Evolutionary conservation across 2,113 vertebrate genomes (phyloP).

Genomic region (Chionodraco myersi): DNA sequence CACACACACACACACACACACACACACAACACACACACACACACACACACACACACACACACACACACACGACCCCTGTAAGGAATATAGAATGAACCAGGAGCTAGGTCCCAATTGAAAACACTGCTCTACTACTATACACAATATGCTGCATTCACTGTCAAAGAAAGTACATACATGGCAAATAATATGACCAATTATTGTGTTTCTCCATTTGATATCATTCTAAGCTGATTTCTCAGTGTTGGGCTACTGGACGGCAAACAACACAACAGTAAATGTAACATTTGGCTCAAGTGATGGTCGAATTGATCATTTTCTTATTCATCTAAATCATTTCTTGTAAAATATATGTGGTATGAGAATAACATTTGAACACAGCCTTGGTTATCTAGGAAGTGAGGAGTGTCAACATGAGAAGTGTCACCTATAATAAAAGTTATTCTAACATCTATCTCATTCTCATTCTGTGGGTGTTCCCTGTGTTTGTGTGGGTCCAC

Average conservation of each 20-base stretch:
- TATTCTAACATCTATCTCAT: background rate
- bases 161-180: too few species aligned
- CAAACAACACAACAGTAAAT: background rate
- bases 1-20: too few species aligned
- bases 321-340: background rate
- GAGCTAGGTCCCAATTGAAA: too few species aligned
- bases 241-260: too few species aligned
- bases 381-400: background rate
- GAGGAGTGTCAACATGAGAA: background rate
- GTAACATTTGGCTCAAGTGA: background rate
- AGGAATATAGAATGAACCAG: too few species aligned
- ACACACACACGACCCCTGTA: too few species aligned
- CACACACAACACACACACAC: too few species aligned
- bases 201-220: background rate
- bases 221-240: background rate
- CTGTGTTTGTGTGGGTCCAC: background rate
- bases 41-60: too few species aligned
- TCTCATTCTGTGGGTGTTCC: conserved; percentile 7
- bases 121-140: too few species aligned
- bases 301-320: background rate
- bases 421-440: background rate
- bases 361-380: background rate
- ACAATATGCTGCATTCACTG: too few species aligned
- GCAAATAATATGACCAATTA: too few species aligned
- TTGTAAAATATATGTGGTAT: too few species aligned